These are phyloP conservation scores for Lasioglossum marginatum DNA, from an alignment of 2,888 invertebrate species.

Conservation along the genomic window DNA sequence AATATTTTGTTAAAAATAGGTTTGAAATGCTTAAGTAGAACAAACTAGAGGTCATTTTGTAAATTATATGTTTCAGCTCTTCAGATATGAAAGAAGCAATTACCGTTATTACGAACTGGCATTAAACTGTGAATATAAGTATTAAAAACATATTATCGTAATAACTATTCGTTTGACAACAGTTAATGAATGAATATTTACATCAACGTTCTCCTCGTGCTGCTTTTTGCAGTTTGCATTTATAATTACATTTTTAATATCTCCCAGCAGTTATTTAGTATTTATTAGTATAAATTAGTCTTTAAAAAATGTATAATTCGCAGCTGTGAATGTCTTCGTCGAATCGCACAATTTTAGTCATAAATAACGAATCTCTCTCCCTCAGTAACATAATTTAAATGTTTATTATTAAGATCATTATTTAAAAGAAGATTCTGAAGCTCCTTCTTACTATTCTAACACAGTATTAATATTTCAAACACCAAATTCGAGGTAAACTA, in stretches of 20 bases:
- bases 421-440: too few species aligned
- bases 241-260: too few species aligned
- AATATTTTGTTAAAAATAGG: neutral
- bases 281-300: too few species aligned
- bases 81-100: neutral
- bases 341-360: too few species aligned
- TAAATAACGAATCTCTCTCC: too few species aligned
- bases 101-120: neutral
- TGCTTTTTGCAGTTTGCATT: neutral
- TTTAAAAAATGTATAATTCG: neutral
- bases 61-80: neutral
- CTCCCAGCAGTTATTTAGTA: neutral
- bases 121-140: neutral
- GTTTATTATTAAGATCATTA: too few species aligned
- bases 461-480: too few species aligned
- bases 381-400: too few species aligned
- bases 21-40: neutral
- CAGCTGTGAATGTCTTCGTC: neutral
- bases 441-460: too few species aligned
- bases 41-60: neutral
- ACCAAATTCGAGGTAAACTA: too few species aligned
- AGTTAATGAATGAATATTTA: neutral
- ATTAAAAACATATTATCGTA: neutral
- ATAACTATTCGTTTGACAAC: neutral
- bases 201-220: neutral